Evolutionary conservation across 1,140 invertebrate genomes (phyloP), one percentile per base, ranked within the genome.

Genomic region (Trichonephila clavata): DNA sequence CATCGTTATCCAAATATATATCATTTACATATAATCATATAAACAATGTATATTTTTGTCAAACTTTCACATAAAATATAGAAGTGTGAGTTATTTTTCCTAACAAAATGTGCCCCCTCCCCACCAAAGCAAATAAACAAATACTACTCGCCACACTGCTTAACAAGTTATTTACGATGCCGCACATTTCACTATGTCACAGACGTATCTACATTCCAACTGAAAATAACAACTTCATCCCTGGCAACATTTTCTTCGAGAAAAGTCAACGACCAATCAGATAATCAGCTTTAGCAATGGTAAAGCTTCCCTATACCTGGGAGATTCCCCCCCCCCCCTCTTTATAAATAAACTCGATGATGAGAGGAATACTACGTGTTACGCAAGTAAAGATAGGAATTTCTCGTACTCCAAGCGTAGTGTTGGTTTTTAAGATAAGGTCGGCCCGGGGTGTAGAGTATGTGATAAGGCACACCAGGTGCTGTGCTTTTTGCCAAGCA

Each of bases 201-300:
- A 24, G 2, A 68, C n/a, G 65, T 27, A 68, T 68, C 21, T 68
- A 68, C 65, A 50, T 68, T 27, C 65, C n/a, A 68, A 68, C 27
- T n/a, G 21, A 14, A 50, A 68, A 68, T 27, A 68, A 14, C 65
- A 68, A 14, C 65, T 68, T 68, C 65, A 27, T 68, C 65, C 8
- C n/a, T 1, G n/a, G 10, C 10, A 68, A 68, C 65, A 13, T 14
- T 68, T 68, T 68, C 24, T 68, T 13, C 7, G 8, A 68, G 21
- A 18, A 27, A 77, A 21, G 71, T 77, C 71, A 77, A 77, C 71
- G 71, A 77, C 71, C 71, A 77, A 77, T 77, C 71, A 77, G 68
- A 32, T 71, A 71, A 71, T 77, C 13, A 32, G 24, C 71, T 77
- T 39, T 39, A 32, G 71, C 32, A 77, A 77, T 77, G 14, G 71